These are phyloP conservation scores for Megaceryle torquata DNA, from an alignment of 2,113 vertebrate species.

Conservation along the genomic window DNA sequence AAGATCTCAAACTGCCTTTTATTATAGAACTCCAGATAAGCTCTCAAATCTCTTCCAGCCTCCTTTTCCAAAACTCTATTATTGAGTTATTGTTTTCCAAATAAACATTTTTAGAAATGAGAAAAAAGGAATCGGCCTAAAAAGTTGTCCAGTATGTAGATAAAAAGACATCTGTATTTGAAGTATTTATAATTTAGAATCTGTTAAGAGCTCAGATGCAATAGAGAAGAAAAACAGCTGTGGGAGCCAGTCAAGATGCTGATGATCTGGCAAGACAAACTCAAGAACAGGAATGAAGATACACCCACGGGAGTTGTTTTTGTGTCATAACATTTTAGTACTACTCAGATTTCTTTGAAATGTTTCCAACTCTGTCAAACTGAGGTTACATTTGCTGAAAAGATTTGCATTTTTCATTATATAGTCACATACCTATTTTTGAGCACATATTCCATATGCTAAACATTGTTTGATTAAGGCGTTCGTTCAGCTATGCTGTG, in stretches of 20 bases:
- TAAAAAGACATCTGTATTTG: not conserved
- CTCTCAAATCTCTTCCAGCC: not conserved
- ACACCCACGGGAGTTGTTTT: not conserved
- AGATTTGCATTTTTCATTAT: not conserved
- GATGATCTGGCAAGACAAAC: not conserved
- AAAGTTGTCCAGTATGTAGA: not conserved
- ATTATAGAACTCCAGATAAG: not conserved
- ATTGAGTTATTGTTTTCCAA: not conserved
- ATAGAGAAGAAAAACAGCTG: not conserved
- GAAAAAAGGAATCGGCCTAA: not conserved
- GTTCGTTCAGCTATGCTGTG: not conserved
- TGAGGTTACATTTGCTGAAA: not conserved
- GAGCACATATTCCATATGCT: not conserved
- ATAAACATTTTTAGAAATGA: not conserved
- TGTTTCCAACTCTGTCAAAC: not conserved
- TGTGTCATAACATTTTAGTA: not conserved
- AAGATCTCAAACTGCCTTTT: not conserved
- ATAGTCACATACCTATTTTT: not conserved
- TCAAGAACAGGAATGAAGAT: not conserved
- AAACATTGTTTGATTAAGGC: not conserved
- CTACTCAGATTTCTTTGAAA: not conserved
- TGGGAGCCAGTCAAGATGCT: not conserved
- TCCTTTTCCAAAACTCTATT: not conserved
- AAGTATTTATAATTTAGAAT: not conserved
- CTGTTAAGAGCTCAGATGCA: not conserved